Conservation (phyloP, 2,888 invertebrate species). For the Caenorhabditis uteleia region DNA sequence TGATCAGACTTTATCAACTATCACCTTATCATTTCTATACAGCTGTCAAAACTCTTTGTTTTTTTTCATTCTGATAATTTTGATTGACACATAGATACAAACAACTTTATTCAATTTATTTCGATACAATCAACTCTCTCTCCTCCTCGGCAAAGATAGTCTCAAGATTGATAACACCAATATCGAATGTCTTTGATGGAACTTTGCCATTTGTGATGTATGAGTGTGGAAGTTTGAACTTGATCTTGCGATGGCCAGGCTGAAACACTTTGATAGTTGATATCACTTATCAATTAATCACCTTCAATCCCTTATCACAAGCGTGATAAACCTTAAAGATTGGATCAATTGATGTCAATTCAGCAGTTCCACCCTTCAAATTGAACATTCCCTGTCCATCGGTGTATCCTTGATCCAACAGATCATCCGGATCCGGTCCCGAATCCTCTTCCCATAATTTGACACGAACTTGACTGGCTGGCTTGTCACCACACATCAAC, state of each 20-base stretch:
- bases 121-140: conserved; percentile 40
- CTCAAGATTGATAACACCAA: conserved; percentile 56
- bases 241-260: conserved; percentile 45
- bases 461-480: conserved; percentile 48
- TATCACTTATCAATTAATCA: conserved; percentile 7
- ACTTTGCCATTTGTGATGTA: conserved; percentile 46
- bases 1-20: too few relatives aligned
- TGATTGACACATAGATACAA: too few relatives aligned
- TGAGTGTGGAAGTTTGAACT: conserved; percentile 46
- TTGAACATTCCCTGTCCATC: conserved; percentile 47
- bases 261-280: conserved; percentile 10
- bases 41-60: too few relatives aligned
- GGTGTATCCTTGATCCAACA: conserved; percentile 56
- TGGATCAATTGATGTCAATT: conserved; percentile 57
- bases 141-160: conserved; percentile 49
- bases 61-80: too few relatives aligned
- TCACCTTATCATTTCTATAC: too few relatives aligned
- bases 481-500: conserved; percentile 47
- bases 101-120: not conserved
- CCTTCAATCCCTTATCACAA: conserved; percentile 55
- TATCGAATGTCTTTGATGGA: conserved; percentile 44
- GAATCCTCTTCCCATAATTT: conserved; percentile 60
- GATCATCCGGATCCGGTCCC: conserved; percentile 57
- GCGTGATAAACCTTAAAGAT: conserved; percentile 57
- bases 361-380: conserved; percentile 47